Evolutionary conservation across 2,797 vertebrate species (phyloP).

Genomic region (Valencia hispanica): DNA sequence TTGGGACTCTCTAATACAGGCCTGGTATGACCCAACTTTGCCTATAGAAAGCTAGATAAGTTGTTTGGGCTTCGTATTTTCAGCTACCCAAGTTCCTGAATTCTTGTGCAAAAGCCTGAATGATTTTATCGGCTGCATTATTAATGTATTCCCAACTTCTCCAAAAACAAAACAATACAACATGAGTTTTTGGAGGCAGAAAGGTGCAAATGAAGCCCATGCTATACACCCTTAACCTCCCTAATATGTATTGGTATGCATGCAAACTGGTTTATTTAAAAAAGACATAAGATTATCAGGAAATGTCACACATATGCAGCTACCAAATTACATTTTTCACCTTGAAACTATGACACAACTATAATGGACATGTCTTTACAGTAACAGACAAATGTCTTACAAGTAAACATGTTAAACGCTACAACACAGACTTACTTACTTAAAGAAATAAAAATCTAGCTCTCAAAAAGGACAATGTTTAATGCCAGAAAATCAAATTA

Average conservation of each 20-base stretch:
- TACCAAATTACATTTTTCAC: background rate
- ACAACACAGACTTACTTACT: background rate
- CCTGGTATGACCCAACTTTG: slow-evolving; percentile 39
- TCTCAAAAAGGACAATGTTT: background rate
- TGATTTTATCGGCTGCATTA: slow-evolving; percentile 42
- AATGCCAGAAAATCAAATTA: slow-evolving; percentile 25
- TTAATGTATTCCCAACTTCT: slow-evolving; percentile 34
- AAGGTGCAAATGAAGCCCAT: slow-evolving; percentile 30
- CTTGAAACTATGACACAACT: background rate
- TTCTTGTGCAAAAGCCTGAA: slow-evolving; percentile 46
- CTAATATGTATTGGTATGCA: slow-evolving; percentile 11
- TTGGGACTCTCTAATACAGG: slow-evolving; percentile 41
- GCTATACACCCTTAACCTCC: background rate
- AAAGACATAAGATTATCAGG: slow-evolving; percentile 16
- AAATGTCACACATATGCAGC: slow-evolving; percentile 11
- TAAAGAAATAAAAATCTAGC: background rate
- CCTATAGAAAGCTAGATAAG: slow-evolving; percentile 36
- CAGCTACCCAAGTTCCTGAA: slow-evolving; percentile 23
- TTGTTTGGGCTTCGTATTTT: slow-evolving; percentile 39
- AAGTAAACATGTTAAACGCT: background rate
- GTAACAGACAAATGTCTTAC: background rate
- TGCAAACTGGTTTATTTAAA: slow-evolving; percentile 16
- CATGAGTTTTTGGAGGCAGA: slow-evolving; percentile 14
- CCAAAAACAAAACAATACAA: slow-evolving; percentile 23
- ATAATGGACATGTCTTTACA: background rate